These are phyloP conservation scores for Drosophila nigromelanica DNA, from an alignment of 1,140 invertebrate species.

Conservation along the genomic window DNA sequence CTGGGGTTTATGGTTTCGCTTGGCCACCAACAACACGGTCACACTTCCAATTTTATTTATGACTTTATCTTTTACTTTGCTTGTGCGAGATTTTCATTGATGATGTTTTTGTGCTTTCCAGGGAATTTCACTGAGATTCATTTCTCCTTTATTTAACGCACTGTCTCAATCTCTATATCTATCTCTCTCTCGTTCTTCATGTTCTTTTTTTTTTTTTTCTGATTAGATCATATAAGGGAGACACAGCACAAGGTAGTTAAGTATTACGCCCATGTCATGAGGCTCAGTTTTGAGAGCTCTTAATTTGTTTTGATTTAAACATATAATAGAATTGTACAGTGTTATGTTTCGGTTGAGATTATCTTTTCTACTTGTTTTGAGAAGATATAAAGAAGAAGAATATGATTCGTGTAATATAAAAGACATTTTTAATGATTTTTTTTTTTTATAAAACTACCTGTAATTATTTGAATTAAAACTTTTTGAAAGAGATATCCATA, in stretches of 20 bases:
- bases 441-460: too few species aligned
- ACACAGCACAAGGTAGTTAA: not conserved
- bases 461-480: not conserved
- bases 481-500: not conserved
- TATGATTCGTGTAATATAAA: too few species aligned
- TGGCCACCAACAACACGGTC: constrained; percentile 39
- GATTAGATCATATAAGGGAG: not conserved
- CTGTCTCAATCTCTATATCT: not conserved
- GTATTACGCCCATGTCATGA: constrained; percentile 11
- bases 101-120: constrained; percentile 73
- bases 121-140: constrained; percentile 77
- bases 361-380: too few species aligned
- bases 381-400: too few species aligned
- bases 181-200: not conserved
- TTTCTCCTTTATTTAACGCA: constrained; percentile 11
- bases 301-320: constrained; percentile 8
- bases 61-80: constrained; percentile 77
- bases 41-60: constrained; percentile 78
- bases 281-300: constrained; percentile 1
- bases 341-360: too few species aligned
- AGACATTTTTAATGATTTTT: too few species aligned
- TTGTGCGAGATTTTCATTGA: constrained; percentile 72
- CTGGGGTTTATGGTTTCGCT: constrained; percentile 6
- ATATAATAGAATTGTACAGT: too few species aligned
- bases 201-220: too few species aligned